Evolutionary conservation across 2,797 vertebrate genomes (phyloP).

Genomic region (Fringilla coelebs): DNA sequence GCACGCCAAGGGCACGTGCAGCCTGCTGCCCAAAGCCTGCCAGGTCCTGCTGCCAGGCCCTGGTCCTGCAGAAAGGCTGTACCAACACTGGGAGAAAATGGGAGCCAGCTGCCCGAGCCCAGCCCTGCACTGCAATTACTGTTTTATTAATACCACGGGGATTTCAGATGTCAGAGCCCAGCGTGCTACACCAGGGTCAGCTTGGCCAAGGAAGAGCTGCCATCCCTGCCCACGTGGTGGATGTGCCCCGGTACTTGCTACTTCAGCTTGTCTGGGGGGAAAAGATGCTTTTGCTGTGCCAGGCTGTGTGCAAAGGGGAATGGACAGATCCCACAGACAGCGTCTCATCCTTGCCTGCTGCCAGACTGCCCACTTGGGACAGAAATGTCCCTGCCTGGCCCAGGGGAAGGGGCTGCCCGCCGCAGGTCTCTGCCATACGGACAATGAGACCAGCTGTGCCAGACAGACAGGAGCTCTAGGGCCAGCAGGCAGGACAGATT

Average conservation of each 20-base stretch:
- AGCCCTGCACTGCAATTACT: constrained; percentile 57
- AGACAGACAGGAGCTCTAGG: background rate
- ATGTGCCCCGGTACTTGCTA: rapidly evolving
- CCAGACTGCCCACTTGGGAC: background rate
- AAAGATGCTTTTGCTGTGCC: background rate
- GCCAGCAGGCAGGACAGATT: background rate
- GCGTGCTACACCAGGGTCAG: background rate
- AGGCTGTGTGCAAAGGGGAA: background rate
- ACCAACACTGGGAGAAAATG: background rate
- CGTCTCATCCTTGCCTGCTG: background rate
- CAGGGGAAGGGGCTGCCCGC: background rate
- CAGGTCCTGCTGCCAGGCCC: background rate
- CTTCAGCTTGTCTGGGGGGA: background rate
- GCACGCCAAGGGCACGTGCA: background rate
- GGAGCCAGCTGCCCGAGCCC: constrained; percentile 32
- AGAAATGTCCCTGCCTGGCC: background rate
- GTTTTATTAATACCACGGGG: constrained; percentile 57
- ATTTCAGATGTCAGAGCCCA: constrained; percentile 45
- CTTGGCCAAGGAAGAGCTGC: background rate
- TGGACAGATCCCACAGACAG: background rate
- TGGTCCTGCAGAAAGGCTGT: background rate
- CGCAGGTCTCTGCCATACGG: background rate
- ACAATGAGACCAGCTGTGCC: background rate
- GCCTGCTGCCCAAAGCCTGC: background rate
- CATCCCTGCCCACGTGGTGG: background rate